Evolutionary conservation across 2,113 vertebrate genomes (phyloP).

Genomic region (Proteles cristata): DNA sequence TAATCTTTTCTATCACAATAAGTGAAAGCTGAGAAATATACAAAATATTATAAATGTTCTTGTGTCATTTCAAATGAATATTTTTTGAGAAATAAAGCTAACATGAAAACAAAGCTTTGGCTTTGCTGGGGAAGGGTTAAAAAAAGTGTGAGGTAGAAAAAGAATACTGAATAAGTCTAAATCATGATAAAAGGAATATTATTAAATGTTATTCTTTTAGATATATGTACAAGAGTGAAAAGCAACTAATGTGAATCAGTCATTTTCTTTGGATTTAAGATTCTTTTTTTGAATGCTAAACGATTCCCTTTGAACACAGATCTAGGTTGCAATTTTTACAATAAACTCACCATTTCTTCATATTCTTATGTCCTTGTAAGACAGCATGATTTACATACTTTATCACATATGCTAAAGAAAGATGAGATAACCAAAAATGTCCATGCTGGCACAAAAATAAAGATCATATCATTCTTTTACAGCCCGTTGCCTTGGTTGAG

Average conservation of each 20-base stretch:
- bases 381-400: background rate
- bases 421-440: background rate
- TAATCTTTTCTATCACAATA: background rate
- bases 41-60: background rate
- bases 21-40: background rate
- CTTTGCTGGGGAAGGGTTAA: background rate
- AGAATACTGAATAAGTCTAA: background rate
- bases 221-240: background rate
- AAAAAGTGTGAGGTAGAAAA: background rate
- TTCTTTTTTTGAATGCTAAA: background rate
- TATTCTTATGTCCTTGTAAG: background rate
- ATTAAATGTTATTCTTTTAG: background rate
- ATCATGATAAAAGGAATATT: background rate
- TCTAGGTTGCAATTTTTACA: slow-evolving; percentile 4
- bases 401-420: background rate
- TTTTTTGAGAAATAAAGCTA: background rate
- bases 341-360: background rate
- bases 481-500: background rate
- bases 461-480: background rate
- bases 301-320: background rate
- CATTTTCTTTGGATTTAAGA: background rate
- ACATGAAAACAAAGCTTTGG: background rate
- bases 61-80: background rate
- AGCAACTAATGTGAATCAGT: slow-evolving; percentile 17
- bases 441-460: background rate